Percentiles rank a stretch among this genome's conserved stretches.
Conservation (phyloP, 23 tunicate species). For the Ascidia mentula region DNA sequence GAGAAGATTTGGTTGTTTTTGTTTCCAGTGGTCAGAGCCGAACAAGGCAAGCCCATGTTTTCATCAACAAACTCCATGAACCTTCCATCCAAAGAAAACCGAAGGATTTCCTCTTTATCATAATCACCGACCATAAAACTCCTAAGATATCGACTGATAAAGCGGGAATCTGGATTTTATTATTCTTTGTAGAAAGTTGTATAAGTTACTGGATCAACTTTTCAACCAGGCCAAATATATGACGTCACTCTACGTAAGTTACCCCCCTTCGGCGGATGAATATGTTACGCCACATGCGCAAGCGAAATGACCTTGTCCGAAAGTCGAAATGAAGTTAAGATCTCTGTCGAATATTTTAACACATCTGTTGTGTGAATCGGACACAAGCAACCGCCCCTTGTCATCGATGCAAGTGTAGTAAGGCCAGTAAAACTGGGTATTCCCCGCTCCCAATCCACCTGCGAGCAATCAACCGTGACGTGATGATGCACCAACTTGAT, state of each 20-base stretch:
- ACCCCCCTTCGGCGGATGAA: conserved; percentile 27
- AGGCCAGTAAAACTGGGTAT: conserved; percentile 57
- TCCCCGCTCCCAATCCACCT: neutral
- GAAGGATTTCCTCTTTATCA: conserved; percentile 15
- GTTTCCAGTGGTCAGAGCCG: conserved; percentile 14
- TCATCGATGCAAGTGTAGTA: conserved; percentile 50
- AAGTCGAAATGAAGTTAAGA: conserved; percentile 29
- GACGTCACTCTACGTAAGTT: no score
- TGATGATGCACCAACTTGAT: no score
- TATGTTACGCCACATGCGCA: conserved; percentile 43
- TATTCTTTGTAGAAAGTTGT: neutral
- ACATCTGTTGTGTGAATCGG: conserved; percentile 69
- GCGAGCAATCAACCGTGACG: no score
- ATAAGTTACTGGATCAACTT: no score
- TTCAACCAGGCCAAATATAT: no score
- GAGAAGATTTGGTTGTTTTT: neutral
- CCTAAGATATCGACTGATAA: conserved; percentile 9
- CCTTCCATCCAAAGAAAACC: conserved; percentile 35
- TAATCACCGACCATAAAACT: conserved; percentile 40
- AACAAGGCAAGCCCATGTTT: conserved; percentile 7
- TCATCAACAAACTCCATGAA: conserved; percentile 30
- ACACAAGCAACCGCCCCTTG: conserved; percentile 39
- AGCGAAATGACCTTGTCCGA: conserved; percentile 44
- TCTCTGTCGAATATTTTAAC: conserved; percentile 44
- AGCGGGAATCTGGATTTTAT: neutral